Evolutionary conservation across 2,888 invertebrate species (phyloP), one percentile per base, ranked within the genome.

Genomic region (Arge pagana): DNA sequence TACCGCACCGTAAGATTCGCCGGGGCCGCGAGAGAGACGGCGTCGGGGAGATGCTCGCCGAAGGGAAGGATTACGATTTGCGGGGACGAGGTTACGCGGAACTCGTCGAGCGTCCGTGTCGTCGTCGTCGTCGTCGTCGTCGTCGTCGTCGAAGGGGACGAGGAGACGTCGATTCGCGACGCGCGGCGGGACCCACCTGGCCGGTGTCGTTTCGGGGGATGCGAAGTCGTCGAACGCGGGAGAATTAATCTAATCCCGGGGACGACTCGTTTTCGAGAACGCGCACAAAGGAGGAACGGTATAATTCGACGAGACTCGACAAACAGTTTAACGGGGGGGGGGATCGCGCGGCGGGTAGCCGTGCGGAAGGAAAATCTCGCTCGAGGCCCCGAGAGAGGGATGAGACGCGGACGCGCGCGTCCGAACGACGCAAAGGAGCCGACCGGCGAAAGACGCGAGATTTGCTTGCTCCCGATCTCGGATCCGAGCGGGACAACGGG

Each of bases 291-390:
- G 65, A 60, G 59, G 53, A 42, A 54, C 51, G 62, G 66, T 67
- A n/a, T n/a, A 67, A 67, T 67, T 67, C 68, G 66, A 67, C 68
- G 65, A 65, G 65, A 67, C 68, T 67, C 68, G 65, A 67, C 67
- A 67, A 68, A 68, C 67, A 68, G 67, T 68, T 68, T 67, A 68
- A 67, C 65, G 60, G 66, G 58, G 19, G 28, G 53, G 49, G 53
- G 48, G 48, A 37, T 48, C 35, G 35, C 31, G 33, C 33, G 23
- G 45, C 15, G 33, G 31, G 31, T 18, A 45, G 35, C 45, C 45
- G 45, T 23, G 45, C 33, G 45, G 45, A 45, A 45, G 31, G 35
- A 45, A n/a, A n/a, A n/a, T n/a, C n/a, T 35, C 45, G 45, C 45
- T 45, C 23, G 23, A 23, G 45, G 45, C 45, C 10, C 45, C 33